Percentiles rank a stretch among this genome's conserved stretches.
Conservation (phyloP, 2,797 vertebrate species). For the Sebastes dallii region DNA sequence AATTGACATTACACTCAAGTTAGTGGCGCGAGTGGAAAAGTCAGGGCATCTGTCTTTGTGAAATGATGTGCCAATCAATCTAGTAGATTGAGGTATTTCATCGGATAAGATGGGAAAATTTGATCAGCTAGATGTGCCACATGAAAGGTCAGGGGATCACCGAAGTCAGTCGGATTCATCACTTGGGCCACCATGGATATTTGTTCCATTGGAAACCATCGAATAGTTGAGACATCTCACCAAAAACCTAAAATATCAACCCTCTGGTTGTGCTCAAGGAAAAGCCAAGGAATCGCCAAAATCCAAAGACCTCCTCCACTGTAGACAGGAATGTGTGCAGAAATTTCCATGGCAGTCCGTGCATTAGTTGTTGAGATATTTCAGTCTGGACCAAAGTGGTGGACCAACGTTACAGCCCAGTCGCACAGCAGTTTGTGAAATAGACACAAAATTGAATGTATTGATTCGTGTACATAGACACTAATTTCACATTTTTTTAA, state of each 20-base stretch:
- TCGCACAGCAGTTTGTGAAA: not conserved
- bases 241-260: not conserved
- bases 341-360: not conserved
- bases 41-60: not conserved
- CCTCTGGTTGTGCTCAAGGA: not conserved
- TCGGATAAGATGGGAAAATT: not conserved
- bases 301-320: not conserved
- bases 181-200: not conserved
- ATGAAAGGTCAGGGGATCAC: not conserved
- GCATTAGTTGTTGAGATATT: not conserved
- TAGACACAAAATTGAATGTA: not conserved
- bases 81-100: not conserved
- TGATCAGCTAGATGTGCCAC: not conserved
- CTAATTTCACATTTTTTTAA: no score
- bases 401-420: not conserved
- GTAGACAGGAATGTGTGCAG: not conserved
- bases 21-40: not conserved
- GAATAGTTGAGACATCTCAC: not conserved
- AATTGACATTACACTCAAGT: not conserved
- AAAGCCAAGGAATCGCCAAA: not conserved
- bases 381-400: not conserved
- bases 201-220: not conserved
- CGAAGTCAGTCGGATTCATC: not conserved
- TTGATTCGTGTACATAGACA: no score
- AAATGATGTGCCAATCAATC: not conserved